Evolutionary conservation across 2,113 vertebrate genomes (phyloP).

Genomic region (Oryzias woworae): DNA sequence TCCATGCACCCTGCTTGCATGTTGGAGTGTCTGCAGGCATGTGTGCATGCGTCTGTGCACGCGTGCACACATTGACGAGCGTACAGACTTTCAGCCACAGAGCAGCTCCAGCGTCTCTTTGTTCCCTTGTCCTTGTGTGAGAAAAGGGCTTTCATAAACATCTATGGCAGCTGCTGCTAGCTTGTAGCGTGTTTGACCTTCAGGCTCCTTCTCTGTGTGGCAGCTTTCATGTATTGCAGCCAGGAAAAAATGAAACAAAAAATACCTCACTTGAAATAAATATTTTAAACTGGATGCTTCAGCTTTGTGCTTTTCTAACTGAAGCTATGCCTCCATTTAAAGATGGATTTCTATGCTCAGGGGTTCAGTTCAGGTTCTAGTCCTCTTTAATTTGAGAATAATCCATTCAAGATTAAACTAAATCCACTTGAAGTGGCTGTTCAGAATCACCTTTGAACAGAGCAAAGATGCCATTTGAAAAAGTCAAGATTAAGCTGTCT

Average conservation of each 20-base stretch:
- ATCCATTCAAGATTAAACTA: background rate
- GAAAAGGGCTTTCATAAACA: conserved; percentile 70
- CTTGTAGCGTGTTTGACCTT: conserved; percentile 75
- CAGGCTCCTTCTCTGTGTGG: conserved; percentile 72
- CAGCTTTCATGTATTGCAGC: conserved; percentile 40
- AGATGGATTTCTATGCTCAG: background rate
- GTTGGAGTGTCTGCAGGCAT: conserved; percentile 36
- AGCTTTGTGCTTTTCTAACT: background rate
- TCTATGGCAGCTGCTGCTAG: conserved; percentile 53
- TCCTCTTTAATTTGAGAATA: background rate
- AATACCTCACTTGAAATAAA: background rate
- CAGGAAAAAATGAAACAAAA: background rate
- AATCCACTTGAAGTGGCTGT: no score
- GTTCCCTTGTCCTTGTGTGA: conserved; percentile 74
- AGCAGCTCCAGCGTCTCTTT: conserved; percentile 68
- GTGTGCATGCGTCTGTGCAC: background rate
- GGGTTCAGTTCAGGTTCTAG: background rate
- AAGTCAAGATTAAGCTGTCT: background rate
- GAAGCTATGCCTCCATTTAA: background rate
- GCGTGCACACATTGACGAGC: background rate
- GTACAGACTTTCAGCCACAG: conserved; percentile 22
- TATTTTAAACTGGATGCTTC: conserved; percentile 14
- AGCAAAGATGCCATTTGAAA: background rate
- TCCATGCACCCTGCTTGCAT: conserved; percentile 52
- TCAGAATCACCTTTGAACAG: background rate